A percentile compares a stretch with the other conserved stretches of the same genome.
These are phyloP conservation scores for Apis mellifera DNA, from an alignment of 1,140 invertebrate genomes.

Conservation along the genomic window DNA sequence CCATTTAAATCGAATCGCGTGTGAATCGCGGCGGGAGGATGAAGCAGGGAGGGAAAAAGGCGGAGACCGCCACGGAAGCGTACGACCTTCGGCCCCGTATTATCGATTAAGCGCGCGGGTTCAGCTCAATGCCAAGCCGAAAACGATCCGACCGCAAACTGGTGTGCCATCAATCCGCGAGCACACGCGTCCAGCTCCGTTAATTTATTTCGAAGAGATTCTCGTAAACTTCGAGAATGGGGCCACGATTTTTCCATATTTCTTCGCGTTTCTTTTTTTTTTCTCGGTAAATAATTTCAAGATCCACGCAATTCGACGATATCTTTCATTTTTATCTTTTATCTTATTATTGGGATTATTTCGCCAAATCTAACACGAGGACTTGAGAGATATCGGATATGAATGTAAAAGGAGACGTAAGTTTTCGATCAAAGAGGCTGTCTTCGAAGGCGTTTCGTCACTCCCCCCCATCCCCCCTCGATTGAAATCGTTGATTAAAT, in stretches of 20 bases:
- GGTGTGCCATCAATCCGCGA: slow-evolving; percentile 33
- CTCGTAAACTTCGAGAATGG: not conserved
- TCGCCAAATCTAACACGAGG: too few relatives aligned
- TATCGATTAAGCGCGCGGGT: slow-evolving; percentile 59
- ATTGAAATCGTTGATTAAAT: not conserved
- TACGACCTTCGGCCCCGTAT: slow-evolving; percentile 60
- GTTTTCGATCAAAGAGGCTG: too few relatives aligned
- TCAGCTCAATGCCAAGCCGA: slow-evolving; percentile 61
- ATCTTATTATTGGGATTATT: too few relatives aligned
- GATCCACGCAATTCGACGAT: too few relatives aligned
- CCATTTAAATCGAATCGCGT: not conserved
- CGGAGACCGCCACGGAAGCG: slow-evolving; percentile 59
- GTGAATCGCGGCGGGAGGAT: slow-evolving; percentile 2
- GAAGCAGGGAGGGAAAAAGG: slow-evolving; percentile 15
- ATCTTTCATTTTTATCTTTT: too few relatives aligned
- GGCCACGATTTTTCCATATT: too few relatives aligned
- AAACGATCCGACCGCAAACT: slow-evolving; percentile 26
- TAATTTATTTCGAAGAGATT: not conserved
- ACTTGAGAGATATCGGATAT: too few relatives aligned
- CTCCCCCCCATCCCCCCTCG: accelerated
- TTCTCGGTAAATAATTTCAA: too few relatives aligned
- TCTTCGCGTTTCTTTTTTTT: too few relatives aligned
- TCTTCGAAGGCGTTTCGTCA: too few relatives aligned
- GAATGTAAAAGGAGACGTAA: too few relatives aligned
- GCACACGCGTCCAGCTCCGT: not conserved